phyloP scores from a whole-genome alignment of 2,888 invertebrate species.

The Pachycephus smyrnensis region DNA sequence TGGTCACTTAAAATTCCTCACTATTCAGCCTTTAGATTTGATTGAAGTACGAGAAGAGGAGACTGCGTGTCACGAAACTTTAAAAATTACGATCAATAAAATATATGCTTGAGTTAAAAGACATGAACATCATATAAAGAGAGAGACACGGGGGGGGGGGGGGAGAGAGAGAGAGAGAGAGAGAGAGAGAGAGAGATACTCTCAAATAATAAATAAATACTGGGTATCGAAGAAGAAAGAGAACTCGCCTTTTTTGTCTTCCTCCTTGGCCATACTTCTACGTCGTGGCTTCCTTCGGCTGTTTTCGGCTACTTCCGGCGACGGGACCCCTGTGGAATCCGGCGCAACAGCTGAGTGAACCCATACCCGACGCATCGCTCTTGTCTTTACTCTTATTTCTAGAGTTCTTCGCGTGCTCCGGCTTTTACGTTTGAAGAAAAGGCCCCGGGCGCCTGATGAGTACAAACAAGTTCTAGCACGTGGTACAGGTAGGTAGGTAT shows the following conservation, averaged over 20 bases:
- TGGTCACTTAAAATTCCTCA: not conserved
- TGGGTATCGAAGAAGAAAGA: not conserved
- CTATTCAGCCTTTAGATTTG: not conserved
- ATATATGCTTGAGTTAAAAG: too few relatives aligned
- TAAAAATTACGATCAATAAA: not conserved
- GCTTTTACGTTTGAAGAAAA: not conserved
- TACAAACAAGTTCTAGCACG: not conserved
- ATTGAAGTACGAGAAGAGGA: not conserved
- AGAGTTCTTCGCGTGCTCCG: conserved; percentile 16
- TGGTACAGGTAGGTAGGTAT: not conserved
- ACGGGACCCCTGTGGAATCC: conserved; percentile 18
- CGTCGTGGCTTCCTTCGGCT: not conserved
- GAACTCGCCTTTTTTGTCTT: not conserved
- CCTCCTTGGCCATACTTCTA: not conserved
- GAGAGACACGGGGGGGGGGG: too few relatives aligned
- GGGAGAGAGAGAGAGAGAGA: too few relatives aligned
- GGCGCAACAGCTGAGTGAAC: conserved; percentile 24
- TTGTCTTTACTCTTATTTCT: conserved; percentile 18
- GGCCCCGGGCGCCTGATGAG: not conserved
- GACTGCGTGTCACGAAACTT: too few relatives aligned
- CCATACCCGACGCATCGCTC: conserved; percentile 16
- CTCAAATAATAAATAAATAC: not conserved
- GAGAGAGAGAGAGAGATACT: not conserved
- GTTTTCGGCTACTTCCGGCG: conserved; percentile 22
- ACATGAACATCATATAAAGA: too few relatives aligned